Evolutionary conservation across 2,888 invertebrate genomes (phyloP), one percentile per base, ranked within the genome.

Genomic region (Slavum lentiscoides): DNA sequence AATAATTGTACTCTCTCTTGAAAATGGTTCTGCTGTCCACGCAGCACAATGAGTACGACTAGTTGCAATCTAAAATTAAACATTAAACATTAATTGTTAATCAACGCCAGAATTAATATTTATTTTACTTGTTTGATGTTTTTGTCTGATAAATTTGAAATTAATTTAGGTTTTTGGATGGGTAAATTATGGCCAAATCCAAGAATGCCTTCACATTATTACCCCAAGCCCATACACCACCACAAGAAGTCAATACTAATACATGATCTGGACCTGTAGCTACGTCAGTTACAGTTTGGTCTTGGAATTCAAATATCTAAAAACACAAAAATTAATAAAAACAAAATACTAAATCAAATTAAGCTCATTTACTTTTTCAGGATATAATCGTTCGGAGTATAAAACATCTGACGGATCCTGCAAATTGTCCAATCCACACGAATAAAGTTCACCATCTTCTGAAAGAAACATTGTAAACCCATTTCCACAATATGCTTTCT

Each of bases 401-500:
- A 30, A 53, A 49, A 17, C 39, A 53, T 80, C 72, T 43, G 58
- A 23, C 2, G 90, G 89, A 83, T 90, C 91, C 81, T 89, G 89
- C 81, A 89, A 87, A 58, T 90, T 87, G 83, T 91, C 91, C 85
- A 88, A 85, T 61, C 91, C 91, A 86, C 90, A 91, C 2, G 90
- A 90, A 84, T 87, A 90, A 13, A 91, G 88, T 82, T 87, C 86
- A 0, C 91, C 91, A 85, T 88, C 88, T 83, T 86, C 87, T 0
- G 90, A 89, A n/a, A 91, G 86, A 83, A 90, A 91, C 17, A 91
- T 88, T 1, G 90, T 90, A 84, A 91, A 89, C 84, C 90, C 90
- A 2, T 90, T 89, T n/a, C 91, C 91, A 85, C 91, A 91, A 37
- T 89, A 89, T 2, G 90, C 89, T 85, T 90, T 90, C 83, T 88